A percentile compares a stretch with the other conserved stretches of the same genome.
These are phyloP conservation scores for Idaea aversata DNA, from an alignment of 2,888 invertebrate genomes.

Conservation along the genomic window DNA sequence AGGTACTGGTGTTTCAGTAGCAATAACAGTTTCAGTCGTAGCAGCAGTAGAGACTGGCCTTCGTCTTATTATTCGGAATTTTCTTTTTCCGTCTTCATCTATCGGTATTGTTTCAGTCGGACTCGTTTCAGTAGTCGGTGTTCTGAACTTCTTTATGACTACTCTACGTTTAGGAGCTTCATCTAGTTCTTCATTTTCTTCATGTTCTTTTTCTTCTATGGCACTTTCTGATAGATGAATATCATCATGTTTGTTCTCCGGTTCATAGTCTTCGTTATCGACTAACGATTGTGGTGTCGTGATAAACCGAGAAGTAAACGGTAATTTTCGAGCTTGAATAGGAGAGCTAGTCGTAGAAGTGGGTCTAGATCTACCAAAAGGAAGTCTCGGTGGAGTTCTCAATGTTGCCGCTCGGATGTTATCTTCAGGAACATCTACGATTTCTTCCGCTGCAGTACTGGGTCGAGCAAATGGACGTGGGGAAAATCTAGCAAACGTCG, in stretches of 20 bases:
- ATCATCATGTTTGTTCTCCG: conserved; percentile 61
- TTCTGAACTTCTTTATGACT: conserved; percentile 51
- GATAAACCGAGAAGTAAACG: conserved; percentile 50
- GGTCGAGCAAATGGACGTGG: conserved; percentile 66
- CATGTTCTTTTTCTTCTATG: conserved; percentile 73
- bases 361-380: conserved; percentile 52
- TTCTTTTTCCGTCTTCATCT: conserved; percentile 58
- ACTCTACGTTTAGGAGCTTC: conserved; percentile 46
- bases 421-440: conserved; percentile 31
- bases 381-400: conserved; percentile 47
- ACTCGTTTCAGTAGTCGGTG: conserved; percentile 38
- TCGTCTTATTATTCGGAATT: conserved; percentile 61
- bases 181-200: conserved; percentile 45
- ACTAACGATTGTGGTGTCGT: conserved; percentile 49
- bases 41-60: conserved; percentile 52
- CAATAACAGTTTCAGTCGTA: conserved; percentile 24
- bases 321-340: conserved; percentile 54
- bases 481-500: conserved; percentile 63
- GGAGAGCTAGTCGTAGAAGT: conserved; percentile 35
- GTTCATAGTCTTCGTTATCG: conserved; percentile 53
- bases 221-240: conserved; percentile 73
- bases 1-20: conserved; percentile 31
- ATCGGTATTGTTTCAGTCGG: conserved; percentile 50
- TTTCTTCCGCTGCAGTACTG: conserved; percentile 29
- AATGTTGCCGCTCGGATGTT: conserved; percentile 38